Conservation (phyloP, 2,113 vertebrate genomes). For the Podarcis cretensis region DNA sequence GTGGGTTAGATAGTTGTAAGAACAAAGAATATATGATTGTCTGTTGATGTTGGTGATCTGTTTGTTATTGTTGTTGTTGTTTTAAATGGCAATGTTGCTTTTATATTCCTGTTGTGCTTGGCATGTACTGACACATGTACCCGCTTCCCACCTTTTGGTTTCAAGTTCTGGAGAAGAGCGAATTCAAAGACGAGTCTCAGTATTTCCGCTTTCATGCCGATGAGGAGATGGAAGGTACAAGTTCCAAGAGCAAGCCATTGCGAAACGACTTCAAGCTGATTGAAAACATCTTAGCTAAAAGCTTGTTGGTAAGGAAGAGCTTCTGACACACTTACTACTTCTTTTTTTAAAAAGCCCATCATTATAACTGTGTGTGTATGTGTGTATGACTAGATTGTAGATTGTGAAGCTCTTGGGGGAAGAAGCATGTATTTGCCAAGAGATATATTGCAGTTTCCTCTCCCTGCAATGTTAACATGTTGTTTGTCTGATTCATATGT, state of each 20-base stretch:
- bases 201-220: constrained; percentile 98
- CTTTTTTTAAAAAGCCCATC: background rate
- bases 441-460: background rate
- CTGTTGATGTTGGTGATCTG: background rate
- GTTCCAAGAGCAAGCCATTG: constrained; percentile 91
- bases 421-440: background rate
- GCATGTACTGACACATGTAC: constrained; percentile 10
- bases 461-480: background rate
- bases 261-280: constrained; percentile 95
- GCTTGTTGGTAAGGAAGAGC: constrained; percentile 86
- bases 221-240: constrained; percentile 95
- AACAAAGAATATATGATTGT: background rate
- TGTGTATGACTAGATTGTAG: too few relatives aligned
- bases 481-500: background rate
- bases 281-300: constrained; percentile 95
- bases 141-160: constrained; percentile 33
- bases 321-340: background rate
- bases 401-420: background rate
- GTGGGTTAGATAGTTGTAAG: constrained; percentile 15
- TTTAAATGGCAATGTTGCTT: background rate
- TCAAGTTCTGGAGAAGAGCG: constrained; percentile 95
- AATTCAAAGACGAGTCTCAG: constrained; percentile 97
- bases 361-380: background rate
- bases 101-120: constrained; percentile 18
- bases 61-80: constrained; percentile 9